phyloP scores from a whole-genome alignment of 2,113 vertebrate genomes.

The Vulpes ferrilata region DNA sequence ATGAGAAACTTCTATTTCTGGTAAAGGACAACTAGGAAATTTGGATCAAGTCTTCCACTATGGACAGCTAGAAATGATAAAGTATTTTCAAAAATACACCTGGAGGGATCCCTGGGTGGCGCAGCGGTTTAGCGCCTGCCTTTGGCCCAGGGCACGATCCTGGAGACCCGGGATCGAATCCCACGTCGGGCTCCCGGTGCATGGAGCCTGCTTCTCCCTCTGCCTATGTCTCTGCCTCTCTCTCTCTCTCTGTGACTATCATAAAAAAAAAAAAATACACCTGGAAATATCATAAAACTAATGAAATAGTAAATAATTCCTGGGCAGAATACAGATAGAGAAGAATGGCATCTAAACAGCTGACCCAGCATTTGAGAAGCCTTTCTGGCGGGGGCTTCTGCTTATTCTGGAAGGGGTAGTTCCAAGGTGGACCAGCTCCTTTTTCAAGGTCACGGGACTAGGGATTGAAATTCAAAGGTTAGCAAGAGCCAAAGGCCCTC shows the following conservation, averaged over 20 bases:
- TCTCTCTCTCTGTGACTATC: too few species aligned
- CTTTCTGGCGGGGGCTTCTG: not conserved
- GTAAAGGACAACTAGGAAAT: not conserved
- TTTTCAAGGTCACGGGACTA: not conserved
- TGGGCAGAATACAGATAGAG: not conserved
- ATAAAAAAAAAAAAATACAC: too few species aligned
- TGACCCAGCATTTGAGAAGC: too few species aligned
- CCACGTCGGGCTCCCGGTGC: too few species aligned
- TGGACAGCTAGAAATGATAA: not conserved
- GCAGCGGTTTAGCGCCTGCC: too few species aligned
- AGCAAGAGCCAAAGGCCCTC: not conserved
- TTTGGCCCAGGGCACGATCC: too few species aligned
- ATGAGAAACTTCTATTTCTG: not conserved
- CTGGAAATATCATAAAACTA: not conserved
- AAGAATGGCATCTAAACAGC: not conserved
- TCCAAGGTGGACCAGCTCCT: not conserved
- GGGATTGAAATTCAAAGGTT: not conserved
- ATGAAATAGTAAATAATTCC: not conserved
- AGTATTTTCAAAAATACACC: not conserved
- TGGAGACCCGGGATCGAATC: too few species aligned
- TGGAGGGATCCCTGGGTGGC: too few species aligned
- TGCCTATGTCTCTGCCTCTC: too few species aligned
- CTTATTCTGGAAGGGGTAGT: not conserved
- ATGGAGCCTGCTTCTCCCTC: too few species aligned
- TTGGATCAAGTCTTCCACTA: not conserved